Percentiles rank a stretch among this genome's conserved stretches.
These are phyloP conservation scores for Cotesia glomerata DNA, from an alignment of 1,140 invertebrate species.

Conservation along the genomic window DNA sequence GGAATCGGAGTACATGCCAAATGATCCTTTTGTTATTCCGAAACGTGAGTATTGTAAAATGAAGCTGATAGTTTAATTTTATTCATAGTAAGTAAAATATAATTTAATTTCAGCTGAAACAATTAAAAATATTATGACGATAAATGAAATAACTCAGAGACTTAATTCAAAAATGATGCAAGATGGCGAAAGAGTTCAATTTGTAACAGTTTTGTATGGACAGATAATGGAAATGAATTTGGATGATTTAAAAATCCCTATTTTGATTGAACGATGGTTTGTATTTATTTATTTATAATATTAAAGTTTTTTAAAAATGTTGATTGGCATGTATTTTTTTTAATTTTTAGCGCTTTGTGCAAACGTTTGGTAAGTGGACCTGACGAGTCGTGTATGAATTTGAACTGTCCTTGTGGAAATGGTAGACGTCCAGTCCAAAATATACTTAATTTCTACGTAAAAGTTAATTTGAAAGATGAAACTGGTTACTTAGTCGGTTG, in stretches of 20 bases:
- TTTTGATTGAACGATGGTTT: slow-evolving; percentile 53
- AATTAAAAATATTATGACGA: slow-evolving; percentile 60
- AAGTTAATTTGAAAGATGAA: slow-evolving; percentile 58
- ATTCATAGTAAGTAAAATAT: neutral
- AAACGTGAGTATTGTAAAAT: slow-evolving; percentile 47
- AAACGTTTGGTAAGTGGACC: slow-evolving; percentile 43
- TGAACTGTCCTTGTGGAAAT: slow-evolving; percentile 59
- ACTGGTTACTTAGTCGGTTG: slow-evolving; percentile 60
- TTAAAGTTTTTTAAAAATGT: neutral
- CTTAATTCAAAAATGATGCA: slow-evolving; percentile 37
- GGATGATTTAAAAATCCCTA: slow-evolving; percentile 39
- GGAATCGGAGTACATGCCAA: slow-evolving; percentile 40
- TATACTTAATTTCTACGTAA: slow-evolving; percentile 47
- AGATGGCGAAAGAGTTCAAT: slow-evolving; percentile 47
- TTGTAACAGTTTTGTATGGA: slow-evolving; percentile 57
- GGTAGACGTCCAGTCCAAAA: slow-evolving; percentile 50
- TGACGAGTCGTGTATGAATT: slow-evolving; percentile 58
- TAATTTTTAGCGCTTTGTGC: slow-evolving; percentile 51
- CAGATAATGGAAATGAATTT: slow-evolving; percentile 59
- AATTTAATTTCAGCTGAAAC: slow-evolving; percentile 48
- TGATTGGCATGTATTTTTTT: too few relatives aligned
- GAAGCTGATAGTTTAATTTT: neutral
- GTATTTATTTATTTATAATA: slow-evolving; percentile 3
- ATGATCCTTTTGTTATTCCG: slow-evolving; percentile 51
- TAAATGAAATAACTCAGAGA: slow-evolving; percentile 54